Percentiles rank a stretch among this genome's conserved stretches.
phyloP scores from a whole-genome alignment of 2,113 vertebrate genomes.

The Hirundichthys speculiger region DNA sequence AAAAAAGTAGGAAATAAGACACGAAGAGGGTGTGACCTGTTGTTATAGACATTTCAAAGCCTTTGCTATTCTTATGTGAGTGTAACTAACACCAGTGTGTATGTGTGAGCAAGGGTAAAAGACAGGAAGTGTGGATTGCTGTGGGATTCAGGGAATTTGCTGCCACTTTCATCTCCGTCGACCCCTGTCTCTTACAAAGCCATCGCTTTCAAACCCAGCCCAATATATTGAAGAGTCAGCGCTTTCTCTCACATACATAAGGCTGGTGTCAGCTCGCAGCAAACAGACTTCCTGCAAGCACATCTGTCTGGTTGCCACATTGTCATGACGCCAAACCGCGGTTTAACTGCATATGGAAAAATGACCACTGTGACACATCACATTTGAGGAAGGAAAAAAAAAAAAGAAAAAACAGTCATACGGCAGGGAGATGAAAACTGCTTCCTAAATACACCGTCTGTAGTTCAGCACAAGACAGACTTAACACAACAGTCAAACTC shows the following conservation, averaged over 20 bases:
- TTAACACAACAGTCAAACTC: not conserved
- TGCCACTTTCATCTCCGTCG: conserved; percentile 15
- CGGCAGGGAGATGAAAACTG: not conserved
- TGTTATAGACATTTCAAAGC: conserved; percentile 27
- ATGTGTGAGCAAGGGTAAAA: conserved; percentile 23
- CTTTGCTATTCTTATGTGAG: conserved; percentile 34
- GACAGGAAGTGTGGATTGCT: conserved; percentile 53
- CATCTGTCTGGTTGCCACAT: conserved; percentile 11
- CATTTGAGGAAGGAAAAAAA: not conserved
- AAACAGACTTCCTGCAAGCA: conserved; percentile 1
- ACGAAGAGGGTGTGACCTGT: conserved; percentile 7
- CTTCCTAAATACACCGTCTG: not conserved
- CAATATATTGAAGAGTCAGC: conserved; percentile 40
- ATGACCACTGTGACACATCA: conserved; percentile 33
- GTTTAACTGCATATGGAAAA: conserved; percentile 19
- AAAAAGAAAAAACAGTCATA: not conserved
- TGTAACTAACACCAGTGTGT: conserved; percentile 43
- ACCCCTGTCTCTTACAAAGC: conserved; percentile 28
- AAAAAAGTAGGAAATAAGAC: conserved; percentile 4
- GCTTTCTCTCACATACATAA: conserved; percentile 24
- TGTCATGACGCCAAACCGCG: conserved; percentile 2
- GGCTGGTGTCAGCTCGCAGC: conserved; percentile 12
- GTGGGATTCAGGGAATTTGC: conserved; percentile 41
- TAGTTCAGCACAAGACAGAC: not conserved
- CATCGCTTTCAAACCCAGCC: conserved; percentile 5